These are phyloP conservation scores for Mechanitis messenoides DNA, from an alignment of 2,888 invertebrate genomes.

Conservation along the genomic window DNA sequence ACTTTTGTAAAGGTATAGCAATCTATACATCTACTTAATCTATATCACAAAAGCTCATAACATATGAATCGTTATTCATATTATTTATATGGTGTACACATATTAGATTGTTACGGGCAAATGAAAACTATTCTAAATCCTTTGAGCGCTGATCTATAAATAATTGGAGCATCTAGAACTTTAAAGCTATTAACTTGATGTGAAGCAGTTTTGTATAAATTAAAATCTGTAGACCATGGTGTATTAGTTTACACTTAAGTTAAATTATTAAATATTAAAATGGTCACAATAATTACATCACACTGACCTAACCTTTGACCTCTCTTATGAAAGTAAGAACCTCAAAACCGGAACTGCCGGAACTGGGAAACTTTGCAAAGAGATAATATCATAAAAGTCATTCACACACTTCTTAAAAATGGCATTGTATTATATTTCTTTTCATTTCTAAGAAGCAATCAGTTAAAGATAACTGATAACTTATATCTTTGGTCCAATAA, in stretches of 20 bases:
- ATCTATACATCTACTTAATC: too few relatives aligned
- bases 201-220: too few relatives aligned
- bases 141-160: too few relatives aligned
- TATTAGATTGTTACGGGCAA: too few relatives aligned
- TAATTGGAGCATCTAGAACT: too few relatives aligned
- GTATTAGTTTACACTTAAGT: background rate
- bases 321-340: conserved; percentile 25
- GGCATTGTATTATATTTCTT: conserved; percentile 7
- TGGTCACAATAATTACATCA: conserved; percentile 8
- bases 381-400: conserved; percentile 10
- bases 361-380: conserved; percentile 21
- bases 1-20: too few relatives aligned
- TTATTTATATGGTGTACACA: too few relatives aligned
- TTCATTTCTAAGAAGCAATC: background rate
- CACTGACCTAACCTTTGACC: conserved; percentile 26
- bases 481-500: background rate
- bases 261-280: background rate
- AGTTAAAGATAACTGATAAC: background rate
- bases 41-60: too few relatives aligned
- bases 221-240: too few relatives aligned
- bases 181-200: too few relatives aligned
- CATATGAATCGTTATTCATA: too few relatives aligned
- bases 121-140: too few relatives aligned
- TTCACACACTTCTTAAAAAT: conserved; percentile 11
- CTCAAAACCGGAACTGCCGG: conserved; percentile 21